A percentile compares a stretch with the other conserved stretches of the same genome.
These are phyloP conservation scores for Caloenas nicobarica DNA, from an alignment of 2,113 vertebrate species.

Conservation along the genomic window DNA sequence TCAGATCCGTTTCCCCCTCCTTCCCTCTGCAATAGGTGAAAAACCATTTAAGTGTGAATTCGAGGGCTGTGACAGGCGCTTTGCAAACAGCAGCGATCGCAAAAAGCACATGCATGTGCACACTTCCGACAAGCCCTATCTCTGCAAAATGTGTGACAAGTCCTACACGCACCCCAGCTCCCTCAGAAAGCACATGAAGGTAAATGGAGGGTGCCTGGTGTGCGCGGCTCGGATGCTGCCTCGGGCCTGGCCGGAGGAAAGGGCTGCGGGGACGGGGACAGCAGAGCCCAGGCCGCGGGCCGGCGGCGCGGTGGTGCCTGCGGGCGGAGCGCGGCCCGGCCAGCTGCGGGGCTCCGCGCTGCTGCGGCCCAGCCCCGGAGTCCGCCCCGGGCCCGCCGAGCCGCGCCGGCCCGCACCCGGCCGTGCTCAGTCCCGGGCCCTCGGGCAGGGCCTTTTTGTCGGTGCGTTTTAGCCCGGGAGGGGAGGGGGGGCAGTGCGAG, in stretches of 20 bases:
- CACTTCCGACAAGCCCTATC: conserved; percentile 98
- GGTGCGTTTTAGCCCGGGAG: background rate
- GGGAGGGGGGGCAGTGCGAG: background rate
- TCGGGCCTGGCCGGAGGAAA: background rate
- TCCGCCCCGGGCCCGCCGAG: background rate
- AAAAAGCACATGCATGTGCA: conserved; percentile 99
- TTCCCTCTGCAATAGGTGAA: conserved; percentile 83
- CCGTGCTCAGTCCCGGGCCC: background rate
- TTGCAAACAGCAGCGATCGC: conserved; percentile 99
- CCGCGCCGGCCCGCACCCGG: background rate
- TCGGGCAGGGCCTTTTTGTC: background rate
- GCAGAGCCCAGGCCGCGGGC: background rate
- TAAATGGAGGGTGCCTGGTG: conserved; percentile 67
- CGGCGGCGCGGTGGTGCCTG: background rate
- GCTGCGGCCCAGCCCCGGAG: background rate
- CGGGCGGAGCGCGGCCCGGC: background rate
- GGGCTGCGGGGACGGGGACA: background rate
- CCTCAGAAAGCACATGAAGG: conserved; percentile 99
- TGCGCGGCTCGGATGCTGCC: background rate
- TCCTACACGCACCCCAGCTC: conserved; percentile 99
- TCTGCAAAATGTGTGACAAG: conserved; percentile 99
- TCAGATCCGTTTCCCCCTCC: background rate
- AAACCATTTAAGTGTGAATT: conserved; percentile 99
- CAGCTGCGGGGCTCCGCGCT: background rate
- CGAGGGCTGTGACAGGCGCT: conserved; percentile 97